Evolutionary conservation across 2,113 vertebrate genomes (phyloP).

Genomic region (Brienomyrus longianalis): DNA sequence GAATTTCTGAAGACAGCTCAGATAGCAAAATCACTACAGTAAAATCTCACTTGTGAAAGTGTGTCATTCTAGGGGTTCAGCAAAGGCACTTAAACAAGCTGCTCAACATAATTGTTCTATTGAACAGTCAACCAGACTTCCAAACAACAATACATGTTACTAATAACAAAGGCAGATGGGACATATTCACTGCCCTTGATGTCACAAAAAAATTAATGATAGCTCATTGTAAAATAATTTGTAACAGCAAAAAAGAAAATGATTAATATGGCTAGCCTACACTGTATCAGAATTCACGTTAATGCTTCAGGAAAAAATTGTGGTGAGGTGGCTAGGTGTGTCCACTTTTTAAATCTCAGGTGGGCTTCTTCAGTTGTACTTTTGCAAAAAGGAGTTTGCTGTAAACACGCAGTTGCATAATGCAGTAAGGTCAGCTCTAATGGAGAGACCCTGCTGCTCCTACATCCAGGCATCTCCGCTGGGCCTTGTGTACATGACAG

Average conservation of each 20-base stretch:
- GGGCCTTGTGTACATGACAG: neutral
- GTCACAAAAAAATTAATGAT: neutral
- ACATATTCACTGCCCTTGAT: neutral
- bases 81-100: neutral
- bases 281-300: neutral
- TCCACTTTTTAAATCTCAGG: neutral
- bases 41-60: neutral
- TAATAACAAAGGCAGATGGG: neutral
- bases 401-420: neutral
- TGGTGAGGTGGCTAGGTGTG: neutral
- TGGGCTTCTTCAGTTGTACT: neutral
- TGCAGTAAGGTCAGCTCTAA: neutral
- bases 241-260: neutral
- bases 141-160: neutral
- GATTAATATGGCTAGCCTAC: neutral
- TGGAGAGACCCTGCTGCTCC: neutral
- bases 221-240: neutral
- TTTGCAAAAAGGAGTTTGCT: neutral
- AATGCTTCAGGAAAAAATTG: neutral
- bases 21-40: neutral
- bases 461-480: neutral
- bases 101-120: neutral
- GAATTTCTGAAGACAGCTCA: neutral
- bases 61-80: neutral
- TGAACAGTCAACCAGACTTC: neutral